Conservation (phyloP, 2,797 vertebrate species). For the Antennarius maculatus region DNA sequence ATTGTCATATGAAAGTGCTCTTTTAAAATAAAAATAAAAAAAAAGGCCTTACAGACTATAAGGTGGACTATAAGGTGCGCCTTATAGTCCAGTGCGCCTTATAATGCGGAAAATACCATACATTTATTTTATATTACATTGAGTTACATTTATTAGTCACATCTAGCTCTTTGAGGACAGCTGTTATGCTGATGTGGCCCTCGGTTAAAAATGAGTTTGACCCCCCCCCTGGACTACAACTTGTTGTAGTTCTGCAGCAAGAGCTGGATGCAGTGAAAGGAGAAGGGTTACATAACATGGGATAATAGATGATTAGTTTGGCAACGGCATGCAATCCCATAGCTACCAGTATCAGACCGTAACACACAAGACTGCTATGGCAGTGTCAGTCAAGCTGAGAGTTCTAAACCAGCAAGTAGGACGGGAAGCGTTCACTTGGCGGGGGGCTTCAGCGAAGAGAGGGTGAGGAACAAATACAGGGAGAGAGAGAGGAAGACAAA, state of each 20-base stretch:
- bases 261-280: conserved; percentile 69
- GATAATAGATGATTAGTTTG: conserved; percentile 74
- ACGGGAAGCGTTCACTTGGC: conserved; percentile 80
- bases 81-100: too few species aligned
- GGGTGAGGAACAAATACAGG: conserved; percentile 80
- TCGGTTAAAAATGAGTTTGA: too few species aligned
- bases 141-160: too few species aligned
- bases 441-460: conserved; percentile 81
- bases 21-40: too few species aligned
- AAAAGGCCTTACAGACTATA: too few species aligned
- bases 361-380: conserved; percentile 78
- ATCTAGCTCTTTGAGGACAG: too few species aligned
- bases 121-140: too few species aligned
- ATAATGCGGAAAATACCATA: too few species aligned
- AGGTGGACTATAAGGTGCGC: too few species aligned
- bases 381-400: conserved; percentile 81
- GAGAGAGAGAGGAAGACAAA: conserved; percentile 77
- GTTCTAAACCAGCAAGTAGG: conserved; percentile 79
- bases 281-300: conserved; percentile 59
- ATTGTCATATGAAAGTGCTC: too few species aligned
- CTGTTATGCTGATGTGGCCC: too few species aligned
- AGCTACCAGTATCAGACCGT: conserved; percentile 78
- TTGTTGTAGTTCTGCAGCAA: conserved; percentile 78
- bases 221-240: conserved; percentile 64
- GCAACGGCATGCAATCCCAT: conserved; percentile 79